Evolutionary conservation across 2,888 invertebrate genomes (phyloP), one percentile per base, ranked within the genome.

Genomic region (Nemotelus pantherinus): DNA sequence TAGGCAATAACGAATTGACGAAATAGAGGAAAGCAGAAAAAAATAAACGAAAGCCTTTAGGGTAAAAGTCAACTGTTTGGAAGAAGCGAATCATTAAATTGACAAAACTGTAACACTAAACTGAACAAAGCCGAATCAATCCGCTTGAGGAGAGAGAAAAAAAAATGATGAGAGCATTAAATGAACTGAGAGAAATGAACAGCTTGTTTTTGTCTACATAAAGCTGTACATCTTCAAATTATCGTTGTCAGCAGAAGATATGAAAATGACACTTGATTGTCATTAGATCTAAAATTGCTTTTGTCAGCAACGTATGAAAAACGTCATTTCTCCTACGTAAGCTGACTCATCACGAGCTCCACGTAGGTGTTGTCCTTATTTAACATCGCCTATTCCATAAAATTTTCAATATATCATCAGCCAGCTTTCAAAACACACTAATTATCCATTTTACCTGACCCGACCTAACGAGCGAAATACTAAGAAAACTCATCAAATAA

Each of bases 41-140:
- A 53, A 53, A 53, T 6, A 6, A 10, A 2, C 4, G 41, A 7
- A 48, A 55, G 25, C 3, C 70, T 70, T 55, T 41, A 6, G 55
- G 55, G 39, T 55, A 70, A 68, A 43, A 39, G 53, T 70, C 70
- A 70, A 70, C 55, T 41, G 70, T 55, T 3, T 9, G 70, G 70
- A 70, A 70, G 47, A 53, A 70, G 25, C 70, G 70, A 50, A 70
- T 70, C 55, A 70, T 70, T 70, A 41, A 70, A 47, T 67, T 39
- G 47, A 47, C 10, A 47, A 67, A 67, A 67, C n/a, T 25, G n/a
- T 25, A 67, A 67, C n/a, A 67, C 48, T n/a, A 25, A 3, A 25
- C 4, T 47, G 45, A 65, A 65, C 47, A 10, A 10, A n/a, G 7
- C 47, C 47, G n/a, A 47, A 47, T 10, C 39, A 48, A 67, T 48